Conservation (phyloP, 2,113 vertebrate species). For the Leuciscus idus region DNA sequence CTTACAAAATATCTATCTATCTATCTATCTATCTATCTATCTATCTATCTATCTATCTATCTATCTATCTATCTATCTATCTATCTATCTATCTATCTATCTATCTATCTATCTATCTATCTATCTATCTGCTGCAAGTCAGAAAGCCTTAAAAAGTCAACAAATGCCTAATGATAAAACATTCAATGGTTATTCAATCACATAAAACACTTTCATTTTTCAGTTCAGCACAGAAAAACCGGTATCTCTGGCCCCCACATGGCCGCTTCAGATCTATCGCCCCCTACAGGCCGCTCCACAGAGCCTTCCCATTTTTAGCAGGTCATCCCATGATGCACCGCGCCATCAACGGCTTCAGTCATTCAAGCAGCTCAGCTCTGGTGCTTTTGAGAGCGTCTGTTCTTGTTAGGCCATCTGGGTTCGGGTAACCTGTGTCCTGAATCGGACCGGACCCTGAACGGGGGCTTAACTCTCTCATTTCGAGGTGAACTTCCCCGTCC, state of each 20-base stretch:
- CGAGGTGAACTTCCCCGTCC: neutral
- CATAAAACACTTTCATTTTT: neutral
- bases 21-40: neutral
- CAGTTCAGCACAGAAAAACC: too few relatives aligned
- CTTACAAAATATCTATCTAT: neutral
- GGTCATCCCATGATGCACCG: constrained; percentile 57
- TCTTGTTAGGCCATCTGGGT: constrained; percentile 39
- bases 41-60: neutral
- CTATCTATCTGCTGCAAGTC: neutral
- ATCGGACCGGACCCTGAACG: constrained; percentile 36
- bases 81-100: neutral
- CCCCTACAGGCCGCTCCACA: neutral
- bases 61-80: neutral
- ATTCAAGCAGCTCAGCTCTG: constrained; percentile 53
- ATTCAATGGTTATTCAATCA: neutral
- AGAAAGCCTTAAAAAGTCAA: neutral
- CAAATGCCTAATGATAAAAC: neutral
- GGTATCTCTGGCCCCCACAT: neutral
- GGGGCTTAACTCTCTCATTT: neutral
- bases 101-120: neutral
- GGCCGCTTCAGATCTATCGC: constrained; percentile 2
- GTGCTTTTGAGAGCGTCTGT: constrained; percentile 20
- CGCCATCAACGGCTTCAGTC: constrained; percentile 58
- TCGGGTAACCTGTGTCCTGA: constrained; percentile 38
- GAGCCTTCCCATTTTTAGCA: neutral